phyloP scores from a whole-genome alignment of 2,888 invertebrate species.

The Oxytorus armatus region DNA sequence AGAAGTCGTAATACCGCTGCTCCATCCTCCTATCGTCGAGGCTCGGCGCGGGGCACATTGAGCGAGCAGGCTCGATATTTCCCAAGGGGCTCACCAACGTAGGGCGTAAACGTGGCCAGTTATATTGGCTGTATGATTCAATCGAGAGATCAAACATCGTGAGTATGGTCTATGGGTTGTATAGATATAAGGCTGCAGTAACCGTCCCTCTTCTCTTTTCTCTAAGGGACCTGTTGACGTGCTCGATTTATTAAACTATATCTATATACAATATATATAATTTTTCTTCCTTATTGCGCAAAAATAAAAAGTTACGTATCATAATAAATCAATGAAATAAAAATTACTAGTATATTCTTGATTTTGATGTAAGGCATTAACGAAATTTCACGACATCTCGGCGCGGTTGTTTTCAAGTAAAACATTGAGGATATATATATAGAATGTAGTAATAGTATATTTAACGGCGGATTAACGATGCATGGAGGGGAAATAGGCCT shows the following conservation, averaged over 20 bases:
- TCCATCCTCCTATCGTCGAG: conserved; percentile 47
- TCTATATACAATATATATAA: neutral
- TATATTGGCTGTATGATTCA: conserved; percentile 79
- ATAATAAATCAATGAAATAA: no score
- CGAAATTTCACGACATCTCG: conserved; percentile 16
- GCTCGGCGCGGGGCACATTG: conserved; percentile 66
- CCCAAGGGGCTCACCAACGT: conserved; percentile 71
- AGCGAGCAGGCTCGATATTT: conserved; percentile 73
- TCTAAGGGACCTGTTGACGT: conserved; percentile 62
- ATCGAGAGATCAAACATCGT: conserved; percentile 77
- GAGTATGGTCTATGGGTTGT: conserved; percentile 23
- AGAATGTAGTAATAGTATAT: conserved; percentile 27
- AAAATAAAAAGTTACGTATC: conserved; percentile 5
- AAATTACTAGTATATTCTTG: neutral
- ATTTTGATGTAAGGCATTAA: conserved; percentile 5
- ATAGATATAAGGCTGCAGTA: neutral
- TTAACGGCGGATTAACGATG: conserved; percentile 53
- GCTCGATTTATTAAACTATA: conserved; percentile 13
- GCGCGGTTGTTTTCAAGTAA: conserved; percentile 27
- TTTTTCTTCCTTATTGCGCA: neutral
- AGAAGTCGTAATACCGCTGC: conserved; percentile 64
- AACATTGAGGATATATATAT: conserved; percentile 23
- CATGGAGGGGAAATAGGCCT: conserved; percentile 56
- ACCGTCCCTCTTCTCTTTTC: neutral
- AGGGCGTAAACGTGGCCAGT: conserved; percentile 76